Percentiles rank a stretch among this genome's conserved stretches.
Evolutionary conservation across 2,888 invertebrate genomes (phyloP).

Genomic region (Bursaphelenchus okinawaensis): DNA sequence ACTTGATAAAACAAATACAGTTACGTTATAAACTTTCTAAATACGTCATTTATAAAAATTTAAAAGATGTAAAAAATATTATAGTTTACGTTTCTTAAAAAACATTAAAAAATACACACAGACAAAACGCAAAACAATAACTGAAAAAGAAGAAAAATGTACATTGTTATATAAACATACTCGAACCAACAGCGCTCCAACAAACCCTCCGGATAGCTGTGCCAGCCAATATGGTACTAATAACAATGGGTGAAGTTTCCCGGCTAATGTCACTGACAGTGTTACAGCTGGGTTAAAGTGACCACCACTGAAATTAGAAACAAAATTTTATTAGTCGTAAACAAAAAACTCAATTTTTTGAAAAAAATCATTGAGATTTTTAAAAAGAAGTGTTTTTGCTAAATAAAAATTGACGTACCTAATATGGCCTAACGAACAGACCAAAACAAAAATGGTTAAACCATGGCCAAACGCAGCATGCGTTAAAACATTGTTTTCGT

Average conservation of each 20-base stretch:
- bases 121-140: neutral
- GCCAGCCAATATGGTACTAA: conserved; percentile 34
- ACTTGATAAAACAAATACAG: neutral
- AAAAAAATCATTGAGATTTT: neutral
- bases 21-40: neutral
- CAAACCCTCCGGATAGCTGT: conserved; percentile 58
- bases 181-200: conserved; percentile 53
- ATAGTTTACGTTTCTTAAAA: neutral
- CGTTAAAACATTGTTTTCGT: conserved; percentile 26
- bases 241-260: conserved; percentile 26
- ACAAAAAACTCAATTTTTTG: neutral
- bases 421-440: conserved; percentile 40
- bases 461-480: conserved; percentile 51
- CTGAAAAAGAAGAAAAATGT: neutral
- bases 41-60: neutral
- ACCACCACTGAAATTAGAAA: conserved; percentile 58
- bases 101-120: neutral
- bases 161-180: conserved; percentile 14
- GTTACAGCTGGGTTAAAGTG: conserved; percentile 62
- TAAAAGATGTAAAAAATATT: neutral
- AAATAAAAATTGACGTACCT: too few relatives aligned
- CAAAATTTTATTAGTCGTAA: too few relatives aligned
- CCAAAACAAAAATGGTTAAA: conserved; percentile 45
- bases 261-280: conserved; percentile 48
- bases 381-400: too few relatives aligned